phyloP scores from a whole-genome alignment of 1,140 invertebrate species.

The Bemisia tabaci region DNA sequence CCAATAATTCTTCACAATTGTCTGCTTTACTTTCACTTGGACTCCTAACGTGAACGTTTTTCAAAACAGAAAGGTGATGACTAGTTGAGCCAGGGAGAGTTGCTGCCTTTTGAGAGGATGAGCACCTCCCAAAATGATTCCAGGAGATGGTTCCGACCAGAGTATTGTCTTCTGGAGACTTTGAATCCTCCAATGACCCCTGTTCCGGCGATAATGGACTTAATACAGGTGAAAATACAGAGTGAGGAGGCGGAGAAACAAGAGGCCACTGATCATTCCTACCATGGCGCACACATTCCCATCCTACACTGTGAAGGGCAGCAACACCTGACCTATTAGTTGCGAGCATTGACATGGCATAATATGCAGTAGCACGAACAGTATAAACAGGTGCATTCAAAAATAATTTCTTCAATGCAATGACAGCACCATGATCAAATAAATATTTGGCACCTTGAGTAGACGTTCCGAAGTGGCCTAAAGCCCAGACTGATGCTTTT shows the following conservation, averaged over 20 bases:
- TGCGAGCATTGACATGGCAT: slow-evolving; percentile 67
- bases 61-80: background rate
- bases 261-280: slow-evolving; percentile 73
- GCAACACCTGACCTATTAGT: slow-evolving; percentile 69
- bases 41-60: slow-evolving; percentile 22
- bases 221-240: background rate
- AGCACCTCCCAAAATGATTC: slow-evolving; percentile 4
- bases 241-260: slow-evolving; percentile 10
- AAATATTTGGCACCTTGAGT: slow-evolving; percentile 56
- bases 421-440: slow-evolving; percentile 42
- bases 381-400: slow-evolving; percentile 69
- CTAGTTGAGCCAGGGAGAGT: slow-evolving; percentile 19
- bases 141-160: background rate
- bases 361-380: slow-evolving; percentile 76
- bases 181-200: background rate
- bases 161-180: background rate
- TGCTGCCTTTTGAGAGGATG: slow-evolving; percentile 18
- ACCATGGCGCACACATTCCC: slow-evolving; percentile 47
- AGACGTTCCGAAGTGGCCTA: slow-evolving; percentile 70
- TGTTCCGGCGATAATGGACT: background rate
- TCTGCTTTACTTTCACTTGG: slow-evolving; percentile 27
- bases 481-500: slow-evolving; percentile 80
- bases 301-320: slow-evolving; percentile 39
- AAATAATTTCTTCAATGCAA: slow-evolving; percentile 50
- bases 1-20: slow-evolving; percentile 6